Evolutionary conservation across 2,888 invertebrate genomes (phyloP).

Genomic region (Drosophila sordidapex): DNA sequence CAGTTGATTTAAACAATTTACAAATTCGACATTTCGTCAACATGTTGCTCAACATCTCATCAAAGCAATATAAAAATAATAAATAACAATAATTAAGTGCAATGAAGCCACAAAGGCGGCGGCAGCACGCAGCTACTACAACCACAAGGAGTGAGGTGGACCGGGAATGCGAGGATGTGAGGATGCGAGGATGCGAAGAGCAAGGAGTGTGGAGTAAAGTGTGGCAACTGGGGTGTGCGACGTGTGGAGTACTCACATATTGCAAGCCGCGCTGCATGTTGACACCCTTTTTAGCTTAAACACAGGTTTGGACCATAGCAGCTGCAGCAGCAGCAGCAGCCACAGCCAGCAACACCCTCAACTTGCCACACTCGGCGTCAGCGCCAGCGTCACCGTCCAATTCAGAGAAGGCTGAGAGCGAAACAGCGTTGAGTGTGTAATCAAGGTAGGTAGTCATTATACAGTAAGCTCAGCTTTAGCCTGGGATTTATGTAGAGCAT

Average conservation of each 20-base stretch:
- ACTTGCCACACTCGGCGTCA: slow-evolving; percentile 39
- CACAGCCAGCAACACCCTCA: slow-evolving; percentile 63
- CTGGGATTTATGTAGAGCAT: slow-evolving; percentile 68
- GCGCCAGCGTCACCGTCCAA: slow-evolving; percentile 21
- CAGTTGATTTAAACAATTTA: slow-evolving; percentile 78
- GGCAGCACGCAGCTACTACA: slow-evolving; percentile 20
- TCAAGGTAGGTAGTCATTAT: slow-evolving; percentile 79
- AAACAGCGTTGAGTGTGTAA: slow-evolving; percentile 61
- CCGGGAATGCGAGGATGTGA: slow-evolving; percentile 1
- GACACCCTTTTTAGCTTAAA: slow-evolving; percentile 84
- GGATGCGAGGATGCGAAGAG: slow-evolving; percentile 1
- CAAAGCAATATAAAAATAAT: slow-evolving; percentile 83
- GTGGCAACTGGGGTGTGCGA: slow-evolving; percentile 32
- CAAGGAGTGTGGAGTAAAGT: not conserved
- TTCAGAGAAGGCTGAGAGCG: slow-evolving; percentile 4
- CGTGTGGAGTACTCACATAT: slow-evolving; percentile 47
- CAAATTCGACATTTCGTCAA: slow-evolving; percentile 83
- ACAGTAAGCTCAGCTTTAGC: slow-evolving; percentile 67
- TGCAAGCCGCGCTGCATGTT: slow-evolving; percentile 66
- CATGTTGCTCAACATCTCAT: slow-evolving; percentile 79
- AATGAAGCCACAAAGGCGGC: slow-evolving; percentile 77
- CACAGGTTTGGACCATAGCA: slow-evolving; percentile 73
- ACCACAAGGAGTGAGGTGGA: slow-evolving; percentile 17
- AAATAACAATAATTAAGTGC: slow-evolving; percentile 85
- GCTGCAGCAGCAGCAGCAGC: slow-evolving; percentile 28